A percentile compares a stretch with the other conserved stretches of the same genome.
Conservation (phyloP, 2,797 vertebrate genomes). For the Leptoclinus maculatus region DNA sequence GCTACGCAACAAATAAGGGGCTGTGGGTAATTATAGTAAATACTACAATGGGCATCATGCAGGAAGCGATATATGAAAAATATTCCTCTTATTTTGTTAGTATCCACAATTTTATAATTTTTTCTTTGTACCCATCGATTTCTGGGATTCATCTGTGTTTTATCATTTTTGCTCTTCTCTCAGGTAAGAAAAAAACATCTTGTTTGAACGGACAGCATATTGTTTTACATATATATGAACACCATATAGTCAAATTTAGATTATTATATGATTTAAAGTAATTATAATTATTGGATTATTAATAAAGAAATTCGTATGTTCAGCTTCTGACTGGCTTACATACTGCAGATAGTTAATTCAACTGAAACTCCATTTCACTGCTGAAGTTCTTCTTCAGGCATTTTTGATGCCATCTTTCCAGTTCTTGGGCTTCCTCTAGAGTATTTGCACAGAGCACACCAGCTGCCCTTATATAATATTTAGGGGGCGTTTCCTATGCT, state of each 20-base stretch:
- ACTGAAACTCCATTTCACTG: too few species aligned
- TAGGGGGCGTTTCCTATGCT: background rate
- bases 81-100: background rate
- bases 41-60: background rate
- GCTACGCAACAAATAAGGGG: conserved; percentile 14
- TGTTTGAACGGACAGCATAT: background rate
- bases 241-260: background rate
- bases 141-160: background rate
- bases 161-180: background rate
- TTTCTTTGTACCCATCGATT: background rate
- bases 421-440: too few species aligned
- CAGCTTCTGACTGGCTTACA: too few species aligned
- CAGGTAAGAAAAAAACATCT: background rate
- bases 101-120: background rate
- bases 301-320: background rate
- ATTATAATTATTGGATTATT: background rate
- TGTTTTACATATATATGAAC: too few species aligned
- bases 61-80: background rate
- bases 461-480: background rate
- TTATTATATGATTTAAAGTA: background rate
- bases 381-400: too few species aligned
- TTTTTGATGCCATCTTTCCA: too few species aligned
- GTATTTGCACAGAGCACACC: background rate
- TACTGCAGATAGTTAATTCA: too few species aligned
- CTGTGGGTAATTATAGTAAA: background rate